Percentiles rank a stretch among this genome's conserved stretches.
Evolutionary conservation across 2,888 invertebrate species (phyloP).

Genomic region (Neoaliturus tenellus): DNA sequence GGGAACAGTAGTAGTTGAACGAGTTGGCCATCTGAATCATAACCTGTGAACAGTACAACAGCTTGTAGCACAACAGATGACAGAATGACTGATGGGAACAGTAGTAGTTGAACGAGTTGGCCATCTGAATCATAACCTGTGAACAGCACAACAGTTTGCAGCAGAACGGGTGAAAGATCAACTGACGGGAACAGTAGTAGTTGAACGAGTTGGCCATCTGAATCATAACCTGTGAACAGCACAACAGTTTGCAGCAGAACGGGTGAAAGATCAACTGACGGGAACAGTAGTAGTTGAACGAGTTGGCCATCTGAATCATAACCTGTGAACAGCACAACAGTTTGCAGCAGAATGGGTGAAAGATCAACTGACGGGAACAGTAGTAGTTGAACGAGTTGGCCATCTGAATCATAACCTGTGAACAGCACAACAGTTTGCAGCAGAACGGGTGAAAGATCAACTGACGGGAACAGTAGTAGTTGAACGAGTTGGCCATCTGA

Average conservation of each 20-base stretch:
- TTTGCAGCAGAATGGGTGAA: slow-evolving; percentile 90
- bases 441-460: too few species aligned
- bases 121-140: slow-evolving; percentile 85
- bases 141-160: slow-evolving; percentile 35
- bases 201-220: slow-evolving; percentile 93
- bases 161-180: slow-evolving; percentile 97
- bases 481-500: too few species aligned
- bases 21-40: slow-evolving; percentile 90
- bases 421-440: slow-evolving; percentile 21
- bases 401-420: slow-evolving; percentile 85
- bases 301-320: slow-evolving; percentile 88
- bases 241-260: slow-evolving; percentile 77
- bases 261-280: slow-evolving; percentile 98
- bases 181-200: slow-evolving; percentile 96
- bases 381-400: slow-evolving; percentile 95
- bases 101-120: slow-evolving; percentile 94
- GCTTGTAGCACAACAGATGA: slow-evolving; percentile 95
- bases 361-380: slow-evolving; percentile 96
- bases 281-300: slow-evolving; percentile 95
- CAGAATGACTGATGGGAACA: slow-evolving; percentile 98
- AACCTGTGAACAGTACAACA: slow-evolving; percentile 79
- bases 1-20: slow-evolving; percentile 96
- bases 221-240: slow-evolving; percentile 80
- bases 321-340: slow-evolving; percentile 73
- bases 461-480: too few species aligned